Conservation (phyloP, 2,113 vertebrate genomes). For the Fregetta grallaria region DNA sequence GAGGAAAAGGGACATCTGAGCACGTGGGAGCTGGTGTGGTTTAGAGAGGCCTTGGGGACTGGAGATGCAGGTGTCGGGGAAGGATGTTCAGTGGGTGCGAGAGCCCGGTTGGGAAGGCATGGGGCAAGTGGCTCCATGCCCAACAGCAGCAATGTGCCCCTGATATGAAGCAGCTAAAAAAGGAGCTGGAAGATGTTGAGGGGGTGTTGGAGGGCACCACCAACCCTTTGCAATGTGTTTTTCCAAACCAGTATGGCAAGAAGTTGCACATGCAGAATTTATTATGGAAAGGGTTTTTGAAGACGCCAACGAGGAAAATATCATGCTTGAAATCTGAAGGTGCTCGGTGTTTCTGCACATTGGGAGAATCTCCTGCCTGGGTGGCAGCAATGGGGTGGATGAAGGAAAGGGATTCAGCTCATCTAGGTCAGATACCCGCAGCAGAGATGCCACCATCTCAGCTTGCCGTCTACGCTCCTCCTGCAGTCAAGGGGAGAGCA, state of each 20-base stretch:
- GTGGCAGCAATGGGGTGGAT: neutral
- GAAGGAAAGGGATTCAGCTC: neutral
- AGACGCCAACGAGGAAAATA: neutral
- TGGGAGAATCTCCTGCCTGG: neutral
- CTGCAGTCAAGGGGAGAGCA: neutral
- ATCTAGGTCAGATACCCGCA: neutral
- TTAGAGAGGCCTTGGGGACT: neutral
- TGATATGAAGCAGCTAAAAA: neutral
- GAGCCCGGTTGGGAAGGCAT: rapidly evolving
- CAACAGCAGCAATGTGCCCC: rapidly evolving
- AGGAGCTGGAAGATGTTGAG: neutral
- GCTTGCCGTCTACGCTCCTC: rapidly evolving
- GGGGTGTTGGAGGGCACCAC: neutral
- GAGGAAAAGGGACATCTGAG: neutral
- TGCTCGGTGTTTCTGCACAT: neutral
- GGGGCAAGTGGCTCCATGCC: rapidly evolving
- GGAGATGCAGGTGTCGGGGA: rapidly evolving
- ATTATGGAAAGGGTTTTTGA: neutral
- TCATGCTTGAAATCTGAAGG: rapidly evolving
- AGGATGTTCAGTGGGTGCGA: rapidly evolving
- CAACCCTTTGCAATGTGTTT: neutral
- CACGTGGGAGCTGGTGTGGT: neutral
- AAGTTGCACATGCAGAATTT: neutral
- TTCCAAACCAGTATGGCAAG: rapidly evolving
- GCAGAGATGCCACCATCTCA: rapidly evolving